Evolutionary conservation across 2,797 vertebrate species (phyloP).

Genomic region (Sphenopsis melanotis): DNA sequence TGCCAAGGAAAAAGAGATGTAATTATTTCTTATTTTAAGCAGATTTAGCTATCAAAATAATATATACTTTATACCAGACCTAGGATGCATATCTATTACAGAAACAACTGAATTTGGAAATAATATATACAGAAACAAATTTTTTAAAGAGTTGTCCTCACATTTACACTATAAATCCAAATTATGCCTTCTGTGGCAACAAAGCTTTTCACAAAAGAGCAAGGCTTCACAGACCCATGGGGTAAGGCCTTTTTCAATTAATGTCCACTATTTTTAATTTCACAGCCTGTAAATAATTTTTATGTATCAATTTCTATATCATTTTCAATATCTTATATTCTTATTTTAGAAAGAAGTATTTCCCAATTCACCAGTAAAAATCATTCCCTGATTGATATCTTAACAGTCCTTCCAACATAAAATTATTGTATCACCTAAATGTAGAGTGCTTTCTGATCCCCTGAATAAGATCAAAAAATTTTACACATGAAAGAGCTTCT

Average conservation of each 20-base stretch:
- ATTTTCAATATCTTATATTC: background rate
- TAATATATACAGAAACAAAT: background rate
- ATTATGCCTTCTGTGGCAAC: background rate
- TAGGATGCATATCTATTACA: background rate
- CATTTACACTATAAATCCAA: background rate
- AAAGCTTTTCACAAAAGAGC: background rate
- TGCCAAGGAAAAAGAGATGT: background rate
- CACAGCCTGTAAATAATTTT: background rate
- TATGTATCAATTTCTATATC: background rate
- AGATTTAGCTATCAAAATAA: background rate
- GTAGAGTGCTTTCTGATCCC: background rate
- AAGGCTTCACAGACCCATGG: background rate
- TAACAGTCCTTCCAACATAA: background rate
- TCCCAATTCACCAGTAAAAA: background rate
- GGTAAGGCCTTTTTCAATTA: background rate
- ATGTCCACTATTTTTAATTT: background rate
- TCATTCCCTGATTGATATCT: background rate
- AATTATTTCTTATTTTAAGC: background rate
- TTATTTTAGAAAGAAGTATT: background rate
- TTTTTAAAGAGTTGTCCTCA: background rate
- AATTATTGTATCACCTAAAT: background rate
- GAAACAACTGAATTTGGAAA: background rate
- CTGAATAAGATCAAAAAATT: background rate
- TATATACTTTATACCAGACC: background rate
- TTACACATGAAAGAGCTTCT: background rate